Evolutionary conservation across 2,113 vertebrate genomes (phyloP).

Genomic region (Edolisoma coerulescens): DNA sequence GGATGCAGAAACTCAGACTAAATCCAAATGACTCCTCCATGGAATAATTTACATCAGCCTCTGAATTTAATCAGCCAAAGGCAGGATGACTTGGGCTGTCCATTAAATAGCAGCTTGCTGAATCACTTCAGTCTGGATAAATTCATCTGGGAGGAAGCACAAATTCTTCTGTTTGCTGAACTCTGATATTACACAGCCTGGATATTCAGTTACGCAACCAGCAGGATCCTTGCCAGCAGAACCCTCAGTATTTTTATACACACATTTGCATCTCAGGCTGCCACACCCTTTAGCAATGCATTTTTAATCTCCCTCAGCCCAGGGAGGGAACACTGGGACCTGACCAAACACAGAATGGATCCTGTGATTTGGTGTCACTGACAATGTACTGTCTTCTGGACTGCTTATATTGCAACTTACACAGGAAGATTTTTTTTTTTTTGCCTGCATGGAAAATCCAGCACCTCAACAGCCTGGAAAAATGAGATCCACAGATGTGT

Average conservation of each 20-base stretch:
- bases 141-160: slow-evolving; percentile 26
- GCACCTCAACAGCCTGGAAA: background rate
- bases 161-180: slow-evolving; percentile 41
- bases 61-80: slow-evolving; percentile 18
- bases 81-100: background rate
- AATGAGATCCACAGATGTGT: slow-evolving; percentile 21
- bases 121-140: slow-evolving; percentile 22
- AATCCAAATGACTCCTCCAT: background rate
- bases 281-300: background rate
- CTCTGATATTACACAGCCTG: slow-evolving; percentile 2
- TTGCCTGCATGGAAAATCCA: slow-evolving; percentile 15
- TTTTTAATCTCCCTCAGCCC: background rate
- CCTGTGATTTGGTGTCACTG: background rate
- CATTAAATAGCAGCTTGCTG: slow-evolving; percentile 17
- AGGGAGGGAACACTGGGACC: background rate
- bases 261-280: background rate
- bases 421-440: background rate
- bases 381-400: background rate
- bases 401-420: background rate
- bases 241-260: background rate
- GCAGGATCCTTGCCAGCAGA: slow-evolving; percentile 15
- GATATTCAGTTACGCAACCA: slow-evolving; percentile 14
- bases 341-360: background rate
- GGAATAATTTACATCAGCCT: slow-evolving; percentile 28
- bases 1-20: background rate